Conservation (phyloP, 2,888 invertebrate species). For the Ornithoptera priamus region DNA sequence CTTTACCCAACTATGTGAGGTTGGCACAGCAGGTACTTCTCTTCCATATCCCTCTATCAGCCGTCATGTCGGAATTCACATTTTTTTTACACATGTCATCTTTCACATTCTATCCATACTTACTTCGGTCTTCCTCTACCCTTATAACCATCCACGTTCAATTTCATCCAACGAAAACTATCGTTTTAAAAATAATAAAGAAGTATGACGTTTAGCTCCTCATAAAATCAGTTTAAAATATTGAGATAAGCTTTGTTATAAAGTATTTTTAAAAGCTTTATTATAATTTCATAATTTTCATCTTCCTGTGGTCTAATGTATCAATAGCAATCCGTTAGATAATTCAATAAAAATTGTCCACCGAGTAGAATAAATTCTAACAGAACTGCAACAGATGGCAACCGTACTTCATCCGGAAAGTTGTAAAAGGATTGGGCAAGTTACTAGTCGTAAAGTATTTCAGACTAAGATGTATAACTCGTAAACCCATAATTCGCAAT, state of each 20-base stretch:
- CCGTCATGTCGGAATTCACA: too few relatives aligned
- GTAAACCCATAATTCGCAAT: constrained; percentile 75
- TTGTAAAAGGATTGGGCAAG: constrained; percentile 75
- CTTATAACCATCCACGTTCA: too few relatives aligned
- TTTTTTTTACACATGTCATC: too few relatives aligned
- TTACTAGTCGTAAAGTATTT: constrained; percentile 78
- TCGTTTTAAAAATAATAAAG: too few relatives aligned
- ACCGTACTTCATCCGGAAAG: constrained; percentile 26
- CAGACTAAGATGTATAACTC: constrained; percentile 76
- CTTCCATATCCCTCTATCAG: too few relatives aligned
- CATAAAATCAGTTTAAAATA: neutral
- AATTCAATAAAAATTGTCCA: constrained; percentile 12
- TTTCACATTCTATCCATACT: too few relatives aligned
- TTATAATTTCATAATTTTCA: neutral
- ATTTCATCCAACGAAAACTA: too few relatives aligned
- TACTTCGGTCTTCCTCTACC: too few relatives aligned
- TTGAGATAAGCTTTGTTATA: neutral
- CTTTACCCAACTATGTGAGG: too few relatives aligned
- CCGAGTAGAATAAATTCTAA: constrained; percentile 14
- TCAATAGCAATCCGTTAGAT: neutral
- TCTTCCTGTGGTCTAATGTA: neutral
- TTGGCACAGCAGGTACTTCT: too few relatives aligned
- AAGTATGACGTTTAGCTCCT: too few relatives aligned
- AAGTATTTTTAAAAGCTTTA: neutral
- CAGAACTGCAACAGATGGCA: constrained; percentile 19